Conservation (phyloP, 2,797 vertebrate genomes). For the Zenarchopterus dispar region DNA sequence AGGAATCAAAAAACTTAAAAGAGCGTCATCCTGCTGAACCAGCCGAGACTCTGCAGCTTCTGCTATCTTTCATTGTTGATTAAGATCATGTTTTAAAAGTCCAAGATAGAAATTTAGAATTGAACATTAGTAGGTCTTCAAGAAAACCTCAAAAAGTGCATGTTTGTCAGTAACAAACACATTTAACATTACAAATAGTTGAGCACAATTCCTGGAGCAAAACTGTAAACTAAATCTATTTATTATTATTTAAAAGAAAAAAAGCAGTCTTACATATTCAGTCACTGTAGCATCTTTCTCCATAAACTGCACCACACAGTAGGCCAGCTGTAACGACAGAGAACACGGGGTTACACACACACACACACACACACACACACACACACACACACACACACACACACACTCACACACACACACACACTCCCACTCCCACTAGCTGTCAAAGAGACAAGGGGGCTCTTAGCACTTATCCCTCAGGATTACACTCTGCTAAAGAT, state of each 20-base stretch:
- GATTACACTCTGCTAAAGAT: constrained; percentile 67
- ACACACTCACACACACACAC: constrained; percentile 11
- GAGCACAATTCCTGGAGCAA: neutral
- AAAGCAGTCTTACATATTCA: constrained; percentile 87
- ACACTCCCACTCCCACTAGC: constrained; percentile 18
- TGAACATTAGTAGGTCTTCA: too few species aligned
- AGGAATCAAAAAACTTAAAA: neutral
- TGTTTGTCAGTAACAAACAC: too few species aligned
- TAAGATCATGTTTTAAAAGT: too few species aligned
- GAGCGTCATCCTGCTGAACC: neutral
- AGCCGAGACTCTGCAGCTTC: too few species aligned
- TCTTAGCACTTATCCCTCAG: constrained; percentile 64
- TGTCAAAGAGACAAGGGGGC: constrained; percentile 61
- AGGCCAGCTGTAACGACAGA: constrained; percentile 85
- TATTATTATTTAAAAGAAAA: neutral
- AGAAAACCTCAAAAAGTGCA: too few species aligned
- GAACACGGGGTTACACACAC: constrained; percentile 32
- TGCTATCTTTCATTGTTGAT: too few species aligned
- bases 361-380: constrained; percentile 1
- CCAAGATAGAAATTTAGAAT: too few species aligned
- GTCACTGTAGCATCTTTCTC: constrained; percentile 94
- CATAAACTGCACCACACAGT: constrained; percentile 95
- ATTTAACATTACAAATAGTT: too few species aligned
- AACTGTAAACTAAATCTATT: too few species aligned
- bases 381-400: constrained; percentile 10